phyloP scores from a whole-genome alignment of 2,888 invertebrate genomes.

The Holacanthella duospinosa region DNA sequence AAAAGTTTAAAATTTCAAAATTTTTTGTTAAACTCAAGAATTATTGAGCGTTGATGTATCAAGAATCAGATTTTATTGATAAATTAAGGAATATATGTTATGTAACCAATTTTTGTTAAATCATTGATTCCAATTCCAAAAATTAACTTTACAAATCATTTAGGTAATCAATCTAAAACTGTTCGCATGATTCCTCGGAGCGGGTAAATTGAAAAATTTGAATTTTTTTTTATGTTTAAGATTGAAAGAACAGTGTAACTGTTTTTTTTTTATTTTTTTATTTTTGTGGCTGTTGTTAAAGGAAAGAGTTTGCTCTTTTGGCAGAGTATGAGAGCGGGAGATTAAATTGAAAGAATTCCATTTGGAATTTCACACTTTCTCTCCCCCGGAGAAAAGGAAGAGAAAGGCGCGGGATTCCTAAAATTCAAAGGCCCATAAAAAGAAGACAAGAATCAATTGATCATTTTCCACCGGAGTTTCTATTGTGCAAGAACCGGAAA shows the following conservation, averaged over 20 bases:
- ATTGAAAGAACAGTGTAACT: neutral
- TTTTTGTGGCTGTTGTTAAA: too few relatives aligned
- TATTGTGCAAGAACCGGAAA: conserved; percentile 22
- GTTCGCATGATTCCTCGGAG: too few relatives aligned
- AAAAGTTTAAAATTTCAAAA: too few relatives aligned
- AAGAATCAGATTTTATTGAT: too few relatives aligned
- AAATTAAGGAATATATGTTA: too few relatives aligned
- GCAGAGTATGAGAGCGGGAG: neutral
- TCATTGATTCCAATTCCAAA: neutral
- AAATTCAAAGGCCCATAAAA: conserved; percentile 15
- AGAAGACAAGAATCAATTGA: conserved; percentile 23
- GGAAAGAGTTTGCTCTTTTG: neutral
- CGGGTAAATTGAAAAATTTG: too few relatives aligned
- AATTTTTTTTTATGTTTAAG: neutral
- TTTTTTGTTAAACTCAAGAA: too few relatives aligned
- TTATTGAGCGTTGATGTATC: too few relatives aligned
- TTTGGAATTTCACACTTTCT: conserved; percentile 15
- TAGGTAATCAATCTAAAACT: too few relatives aligned
- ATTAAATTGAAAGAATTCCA: conserved; percentile 14
- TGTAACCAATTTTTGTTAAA: neutral
- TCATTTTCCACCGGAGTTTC: conserved; percentile 17
- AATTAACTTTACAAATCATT: too few relatives aligned
- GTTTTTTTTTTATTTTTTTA: too few relatives aligned
- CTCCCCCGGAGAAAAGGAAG: conserved; percentile 10
- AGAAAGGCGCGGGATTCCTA: conserved; percentile 15